Evolutionary conservation across 2,113 vertebrate genomes (phyloP), one percentile per base, ranked within the genome.

Genomic region (Pelvicachromis taeniatus): DNA sequence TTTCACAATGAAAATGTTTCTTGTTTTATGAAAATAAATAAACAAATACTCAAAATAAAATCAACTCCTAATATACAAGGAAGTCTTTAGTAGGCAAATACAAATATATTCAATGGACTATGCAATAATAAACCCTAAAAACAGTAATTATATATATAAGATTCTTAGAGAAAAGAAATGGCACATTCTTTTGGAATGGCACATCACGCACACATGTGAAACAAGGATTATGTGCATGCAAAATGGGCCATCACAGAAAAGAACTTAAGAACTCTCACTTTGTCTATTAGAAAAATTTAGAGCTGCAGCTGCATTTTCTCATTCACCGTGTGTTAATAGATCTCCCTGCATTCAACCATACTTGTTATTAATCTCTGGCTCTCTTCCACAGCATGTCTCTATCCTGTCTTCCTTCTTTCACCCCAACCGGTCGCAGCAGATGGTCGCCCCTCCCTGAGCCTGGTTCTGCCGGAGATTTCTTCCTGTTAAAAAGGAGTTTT

Each of bases 21-120:
- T 26, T 26, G 6, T 19, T 42, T 79, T n/a, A 50, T 52, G 9
- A 50, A 52, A 21, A 40, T 65, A 40, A 40, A 21, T 65, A 65
- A 65, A 65, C 11, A 38, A 65, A 65, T 65, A 13, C 35, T 63
- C 59, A 38, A 63, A 38, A 38, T 45, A 17, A 70, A 45, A 45
- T 26, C 14, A 70, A 42, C 21, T 29, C 40, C 14, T 19, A 21
- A 23, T 16, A 68, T 68, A 68, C 1, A 40, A 4, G 1, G n/a
- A 70, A 70, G n/a, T 70, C 1, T 42, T 45, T 21, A 17, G 40
- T 1, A 26, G 40, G 40, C 38, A 45, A 26, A 2, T 45, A 45
- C 13, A 45, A 26, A 19, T n/a, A 26, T 70, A 70, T 17, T 0
- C 13, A 45, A 21, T 0, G 65, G 65, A 0, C 40, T 70, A 70